Conservation (phyloP, 2,113 vertebrate genomes). For the Vimba vimba region DNA sequence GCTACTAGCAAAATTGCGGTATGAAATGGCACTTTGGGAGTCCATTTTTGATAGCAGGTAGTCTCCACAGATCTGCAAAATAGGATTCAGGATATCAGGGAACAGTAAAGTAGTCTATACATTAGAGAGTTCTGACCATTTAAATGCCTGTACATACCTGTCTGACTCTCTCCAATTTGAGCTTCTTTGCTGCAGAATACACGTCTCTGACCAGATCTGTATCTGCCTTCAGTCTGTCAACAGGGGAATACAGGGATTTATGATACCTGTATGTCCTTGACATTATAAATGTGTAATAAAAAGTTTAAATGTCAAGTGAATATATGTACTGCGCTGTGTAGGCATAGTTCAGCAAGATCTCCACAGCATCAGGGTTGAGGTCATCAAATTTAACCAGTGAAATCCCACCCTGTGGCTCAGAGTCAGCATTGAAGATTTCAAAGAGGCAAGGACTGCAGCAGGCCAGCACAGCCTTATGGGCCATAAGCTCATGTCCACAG, state of each 20-base stretch:
- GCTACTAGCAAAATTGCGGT: constrained; percentile 91
- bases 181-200: constrained; percentile 92
- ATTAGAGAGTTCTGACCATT: not conserved
- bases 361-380: constrained; percentile 93
- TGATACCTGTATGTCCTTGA: not conserved
- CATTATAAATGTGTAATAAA: not conserved
- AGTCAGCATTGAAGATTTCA: constrained; percentile 95
- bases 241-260: constrained; percentile 14
- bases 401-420: constrained; percentile 85
- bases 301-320: not conserved
- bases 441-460: constrained; percentile 98
- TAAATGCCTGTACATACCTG: constrained; percentile 75
- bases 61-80: constrained; percentile 90
- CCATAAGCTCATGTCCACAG: constrained; percentile 94
- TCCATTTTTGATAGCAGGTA: constrained; percentile 95
- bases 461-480: constrained; percentile 93
- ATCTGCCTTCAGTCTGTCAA: constrained; percentile 90
- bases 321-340: constrained; percentile 95
- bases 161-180: constrained; percentile 97
- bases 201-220: constrained; percentile 95
- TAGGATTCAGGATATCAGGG: not conserved
- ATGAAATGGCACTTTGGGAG: constrained; percentile 89
- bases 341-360: constrained; percentile 95
- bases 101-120: not conserved
- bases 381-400: constrained; percentile 96